Evolutionary conservation across 2,888 invertebrate species (phyloP), one percentile per base, ranked within the genome.

Genomic region (Elegia similella): DNA sequence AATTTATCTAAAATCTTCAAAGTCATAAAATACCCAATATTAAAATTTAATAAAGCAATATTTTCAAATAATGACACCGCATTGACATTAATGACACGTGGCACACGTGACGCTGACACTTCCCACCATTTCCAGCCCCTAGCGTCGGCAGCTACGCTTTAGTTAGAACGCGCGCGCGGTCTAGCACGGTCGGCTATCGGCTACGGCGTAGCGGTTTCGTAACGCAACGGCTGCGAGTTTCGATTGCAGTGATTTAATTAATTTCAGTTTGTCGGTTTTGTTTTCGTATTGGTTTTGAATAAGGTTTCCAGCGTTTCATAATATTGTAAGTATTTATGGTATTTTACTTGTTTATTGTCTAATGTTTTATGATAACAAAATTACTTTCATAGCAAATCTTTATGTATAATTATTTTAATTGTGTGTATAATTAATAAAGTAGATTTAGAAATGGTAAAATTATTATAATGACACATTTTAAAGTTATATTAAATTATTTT

Each of bases 101-200:
- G 50, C 17, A 50, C 50, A 50, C 50, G 50, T 50, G 50, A 34
- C 34, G 50, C 10, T 50, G 17, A 50, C 34, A 50, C 17, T 50
- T 48, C 12, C 17, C 50, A 50, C 32, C 48, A 50, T 50, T 50
- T 50, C 17, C 50, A 50, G 50, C 50, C 50, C 16, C 16, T 32
- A 13, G 15, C 48, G 17, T n/a, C 30, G 10, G 10, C n/a, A 7
- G 16, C 44, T 15, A 8, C 8, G 47, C 13, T 50, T 50, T 34
- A 50, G 50, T 50, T 50, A 50, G 50, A 17, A 34, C 16, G 17
- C 50, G 50, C 38, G 34, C 34, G 50, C 50, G 50, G 50, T 50
- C 34, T 12, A 8, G 6, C 34, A 17, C 50, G 17, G 50, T 50
- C 50, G 50, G 2, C 50, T 50, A 50, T 38, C 38, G 38, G n/a